Evolutionary conservation across 2,888 invertebrate species (phyloP).

Genomic region (Ctena decussata): DNA sequence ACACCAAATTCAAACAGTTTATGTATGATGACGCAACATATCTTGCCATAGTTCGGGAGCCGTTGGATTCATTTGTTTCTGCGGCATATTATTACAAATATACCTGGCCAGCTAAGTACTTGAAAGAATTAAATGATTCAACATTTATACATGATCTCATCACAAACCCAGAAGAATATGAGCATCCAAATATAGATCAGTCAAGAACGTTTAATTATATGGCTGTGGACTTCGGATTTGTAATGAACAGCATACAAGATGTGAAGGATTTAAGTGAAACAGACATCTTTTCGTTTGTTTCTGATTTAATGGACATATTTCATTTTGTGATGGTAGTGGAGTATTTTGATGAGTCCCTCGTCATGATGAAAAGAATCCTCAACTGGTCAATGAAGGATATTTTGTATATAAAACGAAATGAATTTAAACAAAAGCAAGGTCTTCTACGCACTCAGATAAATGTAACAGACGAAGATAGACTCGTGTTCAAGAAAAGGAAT

Average conservation of each 20-base stretch:
- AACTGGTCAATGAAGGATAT: constrained; percentile 26
- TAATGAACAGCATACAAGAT: neutral
- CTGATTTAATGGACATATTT: neutral
- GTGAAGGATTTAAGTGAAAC: neutral
- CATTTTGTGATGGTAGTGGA: constrained; percentile 18
- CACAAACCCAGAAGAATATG: neutral
- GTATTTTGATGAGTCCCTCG: constrained; percentile 19
- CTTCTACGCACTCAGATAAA: neutral
- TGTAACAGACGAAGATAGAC: neutral
- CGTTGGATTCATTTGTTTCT: neutral
- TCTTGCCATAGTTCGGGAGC: neutral
- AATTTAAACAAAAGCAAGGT: neutral
- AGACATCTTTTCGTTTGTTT: neutral
- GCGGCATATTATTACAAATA: neutral
- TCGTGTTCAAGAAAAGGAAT: neutral
- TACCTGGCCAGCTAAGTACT: neutral
- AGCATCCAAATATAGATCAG: neutral
- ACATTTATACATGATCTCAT: neutral
- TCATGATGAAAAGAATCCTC: constrained; percentile 4
- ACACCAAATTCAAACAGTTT: neutral
- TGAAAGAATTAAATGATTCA: neutral
- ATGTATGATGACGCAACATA: neutral
- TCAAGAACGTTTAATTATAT: neutral
- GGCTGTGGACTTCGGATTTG: neutral
- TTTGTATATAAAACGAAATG: constrained; percentile 17